Base-by-base conservation (phyloP, 2,797 vertebrate genomes). In the Eptatretus atami region DNA sequence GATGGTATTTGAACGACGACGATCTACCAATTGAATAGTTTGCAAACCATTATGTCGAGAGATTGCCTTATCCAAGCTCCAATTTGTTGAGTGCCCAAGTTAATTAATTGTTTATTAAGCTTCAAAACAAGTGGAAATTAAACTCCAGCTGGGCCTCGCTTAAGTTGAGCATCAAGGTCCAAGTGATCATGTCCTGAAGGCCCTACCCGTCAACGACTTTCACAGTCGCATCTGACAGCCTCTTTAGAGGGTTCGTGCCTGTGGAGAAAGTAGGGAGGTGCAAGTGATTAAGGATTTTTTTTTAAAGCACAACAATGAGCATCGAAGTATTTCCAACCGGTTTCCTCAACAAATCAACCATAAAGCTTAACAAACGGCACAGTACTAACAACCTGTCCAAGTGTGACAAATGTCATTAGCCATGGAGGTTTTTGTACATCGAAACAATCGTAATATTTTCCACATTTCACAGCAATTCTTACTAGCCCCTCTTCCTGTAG, bases 211-310 rank as follows among this genome's bases (percentile, higher is more conserved):
- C 92, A 76, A 64, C 92, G n/a, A n/a, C 92, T 75, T 96, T 90
- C 74, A 98, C 88, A 90, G 96, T 98, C 75, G 92, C 90, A 76
- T 95, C n/a, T 96, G 75, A 98, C 95, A 78, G 92, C 90, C 84
- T 96, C 81, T 98, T 98, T 76, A 96, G 90, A 78, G 96, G 81
- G 78, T 94, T 95, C 77, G 92, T 98, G 81, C 92, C 92, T 98
- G 77, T 70, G 80, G 81, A 53, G 74, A 0, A 77, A 69, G 71
- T 67, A 9, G n/a, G 8, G 13, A 60, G 6, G 44, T 15, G 13
- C 52, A 25, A 13, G n/a, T 9, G 12, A 14, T 25, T 3, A 14
- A 44, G n/a, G 24, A 2, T 65, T 61, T 13, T 53, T 6, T n/a
- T n/a, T 13, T 14, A 24, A 13, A 61, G 12, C 11, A 6, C 15